phyloP scores from a whole-genome alignment of 64 coral and sea anemone species.

The Actinia tenebrosa region DNA sequence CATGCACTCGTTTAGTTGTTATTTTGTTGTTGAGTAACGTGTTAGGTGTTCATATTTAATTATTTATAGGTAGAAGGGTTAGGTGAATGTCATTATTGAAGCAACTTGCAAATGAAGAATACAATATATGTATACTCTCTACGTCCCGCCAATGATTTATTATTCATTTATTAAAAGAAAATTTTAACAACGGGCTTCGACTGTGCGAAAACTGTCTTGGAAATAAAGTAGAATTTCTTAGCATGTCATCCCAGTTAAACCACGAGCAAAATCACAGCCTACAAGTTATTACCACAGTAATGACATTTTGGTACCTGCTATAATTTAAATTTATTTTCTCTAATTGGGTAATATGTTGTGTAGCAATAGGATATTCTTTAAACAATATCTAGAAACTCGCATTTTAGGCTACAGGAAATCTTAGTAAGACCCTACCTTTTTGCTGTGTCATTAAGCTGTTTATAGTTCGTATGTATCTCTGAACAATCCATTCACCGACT shows the following conservation, averaged over 20 bases:
- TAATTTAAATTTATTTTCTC: neutral
- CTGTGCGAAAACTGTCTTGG: neutral
- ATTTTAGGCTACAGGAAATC: neutral
- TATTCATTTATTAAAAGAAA: neutral
- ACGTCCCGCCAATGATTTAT: neutral
- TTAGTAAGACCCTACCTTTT: too few relatives aligned
- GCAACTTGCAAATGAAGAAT: neutral
- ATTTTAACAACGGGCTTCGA: neutral
- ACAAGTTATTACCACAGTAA: neutral
- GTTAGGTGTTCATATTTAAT: slow-evolving; percentile 4
- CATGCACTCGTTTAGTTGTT: neutral
- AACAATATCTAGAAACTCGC: neutral
- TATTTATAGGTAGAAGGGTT: neutral
- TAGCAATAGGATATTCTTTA: neutral
- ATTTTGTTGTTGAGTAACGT: neutral
- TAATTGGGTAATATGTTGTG: neutral
- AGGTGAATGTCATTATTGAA: neutral
- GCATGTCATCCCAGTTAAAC: neutral
- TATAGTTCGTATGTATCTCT: too few relatives aligned
- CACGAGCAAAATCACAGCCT: neutral
- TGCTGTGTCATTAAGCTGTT: too few relatives aligned
- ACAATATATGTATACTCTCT: neutral
- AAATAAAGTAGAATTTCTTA: neutral
- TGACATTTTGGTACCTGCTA: neutral
- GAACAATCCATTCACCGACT: too few relatives aligned